These are phyloP conservation scores for Chaunax sp. DNA, from an alignment of 2,797 vertebrate species.

Conservation along the genomic window DNA sequence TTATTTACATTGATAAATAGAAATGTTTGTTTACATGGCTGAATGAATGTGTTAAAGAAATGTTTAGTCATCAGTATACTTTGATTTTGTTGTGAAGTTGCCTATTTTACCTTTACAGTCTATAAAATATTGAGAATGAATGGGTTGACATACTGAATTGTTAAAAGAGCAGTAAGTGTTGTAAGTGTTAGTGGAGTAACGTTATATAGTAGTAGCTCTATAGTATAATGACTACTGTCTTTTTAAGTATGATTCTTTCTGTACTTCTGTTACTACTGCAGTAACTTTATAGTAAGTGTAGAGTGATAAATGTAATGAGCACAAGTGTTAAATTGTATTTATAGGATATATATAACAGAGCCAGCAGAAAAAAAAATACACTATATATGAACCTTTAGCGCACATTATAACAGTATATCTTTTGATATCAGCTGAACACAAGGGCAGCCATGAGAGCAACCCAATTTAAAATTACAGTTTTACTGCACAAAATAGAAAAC, in stretches of 20 bases:
- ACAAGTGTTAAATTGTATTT: slow-evolving; percentile 17
- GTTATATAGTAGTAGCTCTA: not conserved
- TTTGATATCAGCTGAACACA: slow-evolving; percentile 31
- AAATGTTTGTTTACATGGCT: not conserved
- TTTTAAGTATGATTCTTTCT: too few species aligned
- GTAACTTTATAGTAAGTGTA: not conserved
- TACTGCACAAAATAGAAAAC: slow-evolving; percentile 60
- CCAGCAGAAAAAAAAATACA: slow-evolving; percentile 39
- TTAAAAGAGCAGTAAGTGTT: not conserved
- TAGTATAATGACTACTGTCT: not conserved
- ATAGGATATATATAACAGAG: slow-evolving; percentile 12
- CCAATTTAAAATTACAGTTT: slow-evolving; percentile 37
- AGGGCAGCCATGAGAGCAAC: slow-evolving; percentile 14
- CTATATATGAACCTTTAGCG: slow-evolving; percentile 30
- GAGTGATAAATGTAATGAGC: not conserved
- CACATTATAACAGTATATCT: slow-evolving; percentile 40
- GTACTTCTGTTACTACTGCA: not conserved
- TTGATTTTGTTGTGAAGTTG: too few species aligned
- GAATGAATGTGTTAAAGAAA: too few species aligned
- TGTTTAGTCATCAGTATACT: too few species aligned
- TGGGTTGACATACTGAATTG: not conserved
- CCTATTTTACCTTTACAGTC: not conserved
- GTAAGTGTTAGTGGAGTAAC: too few species aligned
- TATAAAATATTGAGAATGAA: not conserved
- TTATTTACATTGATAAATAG: not conserved